These are phyloP conservation scores for Oreochromis tanganicae DNA, from an alignment of 2,113 vertebrate genomes.

Conservation along the genomic window DNA sequence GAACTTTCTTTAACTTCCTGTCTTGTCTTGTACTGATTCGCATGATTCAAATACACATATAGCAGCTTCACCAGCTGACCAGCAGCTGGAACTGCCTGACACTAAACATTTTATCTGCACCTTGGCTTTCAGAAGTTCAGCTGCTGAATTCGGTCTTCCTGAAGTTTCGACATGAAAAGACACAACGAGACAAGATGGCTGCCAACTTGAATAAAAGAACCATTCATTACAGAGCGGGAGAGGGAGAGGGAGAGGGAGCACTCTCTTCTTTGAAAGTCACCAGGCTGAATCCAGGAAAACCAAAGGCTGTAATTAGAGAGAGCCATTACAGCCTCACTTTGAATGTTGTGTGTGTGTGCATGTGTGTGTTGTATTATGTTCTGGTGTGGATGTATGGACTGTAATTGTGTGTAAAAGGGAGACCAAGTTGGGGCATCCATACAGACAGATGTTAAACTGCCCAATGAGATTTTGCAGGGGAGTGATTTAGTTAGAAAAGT, in stretches of 20 bases:
- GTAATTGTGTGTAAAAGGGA: background rate
- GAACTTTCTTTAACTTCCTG: background rate
- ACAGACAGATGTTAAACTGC: background rate
- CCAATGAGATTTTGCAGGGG: conserved; percentile 1
- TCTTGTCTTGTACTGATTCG: background rate
- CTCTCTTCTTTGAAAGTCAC: conserved; percentile 48
- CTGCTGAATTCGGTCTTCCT: background rate
- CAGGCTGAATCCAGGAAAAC: conserved; percentile 34
- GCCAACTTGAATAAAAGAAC: conserved; percentile 49
- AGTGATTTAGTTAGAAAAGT: background rate
- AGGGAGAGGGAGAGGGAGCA: conserved; percentile 22
- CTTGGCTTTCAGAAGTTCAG: background rate
- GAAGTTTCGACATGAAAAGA: background rate
- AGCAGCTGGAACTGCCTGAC: background rate
- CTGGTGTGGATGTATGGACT: background rate
- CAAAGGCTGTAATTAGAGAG: conserved; percentile 56
- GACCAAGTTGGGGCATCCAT: background rate
- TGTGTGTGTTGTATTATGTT: background rate
- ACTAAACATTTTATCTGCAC: background rate
- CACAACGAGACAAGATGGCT: conserved; percentile 45
- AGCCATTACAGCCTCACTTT: conserved; percentile 26
- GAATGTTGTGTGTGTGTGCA: background rate
- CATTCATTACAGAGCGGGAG: conserved; percentile 26
- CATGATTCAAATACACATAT: background rate
- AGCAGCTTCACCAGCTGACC: background rate